These are phyloP conservation scores for Gephyroberyx darwinii DNA, from an alignment of 2,797 vertebrate genomes.

Conservation along the genomic window DNA sequence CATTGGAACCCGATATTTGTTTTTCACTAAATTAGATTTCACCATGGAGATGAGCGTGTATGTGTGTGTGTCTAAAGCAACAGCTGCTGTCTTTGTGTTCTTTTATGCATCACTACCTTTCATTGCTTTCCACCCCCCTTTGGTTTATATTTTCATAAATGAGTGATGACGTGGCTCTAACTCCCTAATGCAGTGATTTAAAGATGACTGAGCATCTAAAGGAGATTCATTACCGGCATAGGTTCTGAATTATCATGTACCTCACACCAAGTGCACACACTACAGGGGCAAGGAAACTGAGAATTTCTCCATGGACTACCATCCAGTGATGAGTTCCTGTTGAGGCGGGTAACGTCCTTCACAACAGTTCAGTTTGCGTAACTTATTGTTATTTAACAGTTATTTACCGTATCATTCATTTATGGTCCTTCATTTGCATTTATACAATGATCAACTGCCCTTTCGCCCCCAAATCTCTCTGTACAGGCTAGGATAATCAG, in stretches of 20 bases:
- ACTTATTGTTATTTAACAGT: not conserved
- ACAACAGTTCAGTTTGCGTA: not conserved
- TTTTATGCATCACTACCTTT: slow-evolving; percentile 3
- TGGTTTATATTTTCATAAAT: not conserved
- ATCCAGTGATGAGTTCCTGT: slow-evolving; percentile 36
- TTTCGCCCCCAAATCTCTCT: not conserved
- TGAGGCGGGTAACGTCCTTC: not conserved
- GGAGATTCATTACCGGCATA: not conserved
- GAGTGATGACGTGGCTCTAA: not conserved
- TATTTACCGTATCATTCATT: not conserved
- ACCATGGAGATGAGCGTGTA: slow-evolving; percentile 2
- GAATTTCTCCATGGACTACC: slow-evolving; percentile 19
- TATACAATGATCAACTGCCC: not conserved
- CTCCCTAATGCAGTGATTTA: not conserved
- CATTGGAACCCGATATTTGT: slow-evolving; percentile 36
- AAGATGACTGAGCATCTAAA: slow-evolving; percentile 11
- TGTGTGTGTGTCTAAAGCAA: slow-evolving; percentile 22
- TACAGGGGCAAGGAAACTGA: slow-evolving; percentile 21
- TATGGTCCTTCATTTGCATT: not conserved
- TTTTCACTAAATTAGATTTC: slow-evolving; percentile 23
- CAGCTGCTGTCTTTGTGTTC: slow-evolving; percentile 49
- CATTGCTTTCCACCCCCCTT: slow-evolving; percentile 8
- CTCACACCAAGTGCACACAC: not conserved
- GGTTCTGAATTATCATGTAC: slow-evolving; percentile 39
- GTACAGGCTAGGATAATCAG: not conserved